Conservation (phyloP, 2,113 vertebrate genomes). For the Hippoglossus stenolepis region DNA sequence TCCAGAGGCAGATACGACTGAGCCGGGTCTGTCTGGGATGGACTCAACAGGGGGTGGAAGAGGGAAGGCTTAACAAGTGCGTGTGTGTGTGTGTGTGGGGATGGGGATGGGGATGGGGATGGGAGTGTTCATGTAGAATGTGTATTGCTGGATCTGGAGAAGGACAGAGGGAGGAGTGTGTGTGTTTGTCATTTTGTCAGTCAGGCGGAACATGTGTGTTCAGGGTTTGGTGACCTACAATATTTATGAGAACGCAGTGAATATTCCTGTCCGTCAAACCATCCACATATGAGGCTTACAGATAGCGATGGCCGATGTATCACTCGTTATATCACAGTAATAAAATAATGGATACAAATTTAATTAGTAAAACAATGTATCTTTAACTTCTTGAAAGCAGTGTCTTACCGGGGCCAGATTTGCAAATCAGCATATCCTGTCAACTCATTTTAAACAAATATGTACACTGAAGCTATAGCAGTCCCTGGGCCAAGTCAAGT, state of each 20-base stretch:
- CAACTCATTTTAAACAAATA: no score
- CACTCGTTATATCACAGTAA: no score
- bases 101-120: constrained; percentile 25
- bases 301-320: not conserved
- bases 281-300: not conserved
- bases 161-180: constrained; percentile 12
- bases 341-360: no score
- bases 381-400: no score
- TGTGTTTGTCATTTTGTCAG: constrained; percentile 22
- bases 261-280: not conserved
- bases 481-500: no score
- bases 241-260: not conserved
- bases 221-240: not conserved
- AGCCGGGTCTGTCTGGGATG: constrained; percentile 53
- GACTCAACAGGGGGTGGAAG: constrained; percentile 54
- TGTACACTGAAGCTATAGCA: no score
- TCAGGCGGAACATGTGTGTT: constrained; percentile 20
- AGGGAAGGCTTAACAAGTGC: constrained; percentile 55
- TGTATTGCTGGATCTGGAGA: constrained; percentile 24
- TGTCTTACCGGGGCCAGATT: no score
- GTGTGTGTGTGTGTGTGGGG: constrained; percentile 44
- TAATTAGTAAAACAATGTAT: not conserved
- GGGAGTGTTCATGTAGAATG: constrained; percentile 16
- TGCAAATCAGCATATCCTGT: no score
- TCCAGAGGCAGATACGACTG: constrained; percentile 63